Percentiles rank a stretch among this genome's conserved stretches.
These are phyloP conservation scores for Lynx canadensis DNA, from an alignment of 2,113 vertebrate species.

Conservation along the genomic window DNA sequence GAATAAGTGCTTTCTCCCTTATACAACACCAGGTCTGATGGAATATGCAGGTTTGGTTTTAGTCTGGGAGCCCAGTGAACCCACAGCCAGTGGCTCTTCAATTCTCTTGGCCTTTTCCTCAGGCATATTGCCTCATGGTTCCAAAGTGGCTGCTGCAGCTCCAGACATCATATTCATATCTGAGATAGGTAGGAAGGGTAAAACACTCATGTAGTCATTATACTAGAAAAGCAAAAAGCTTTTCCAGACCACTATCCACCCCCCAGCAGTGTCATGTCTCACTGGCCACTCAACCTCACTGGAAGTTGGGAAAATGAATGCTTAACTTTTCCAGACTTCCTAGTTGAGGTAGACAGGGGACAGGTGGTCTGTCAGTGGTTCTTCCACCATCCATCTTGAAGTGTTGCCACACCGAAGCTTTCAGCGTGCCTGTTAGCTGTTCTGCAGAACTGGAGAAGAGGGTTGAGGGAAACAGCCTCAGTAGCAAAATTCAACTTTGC, in stretches of 20 bases:
- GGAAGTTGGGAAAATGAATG: constrained; percentile 6
- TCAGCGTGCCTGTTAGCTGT: neutral
- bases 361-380: neutral
- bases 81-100: neutral
- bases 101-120: neutral
- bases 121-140: neutral
- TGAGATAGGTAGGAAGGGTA: neutral
- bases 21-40: neutral
- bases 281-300: neutral
- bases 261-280: neutral
- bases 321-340: neutral
- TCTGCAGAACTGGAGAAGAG: neutral
- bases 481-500: neutral
- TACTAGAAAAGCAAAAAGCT: neutral
- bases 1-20: neutral
- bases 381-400: neutral
- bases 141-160: constrained; percentile 30
- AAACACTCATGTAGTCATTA: neutral
- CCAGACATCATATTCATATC: neutral
- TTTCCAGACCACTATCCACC: neutral
- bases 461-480: neutral
- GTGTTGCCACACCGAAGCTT: neutral
- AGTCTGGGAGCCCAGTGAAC: neutral
- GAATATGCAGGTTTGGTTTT: neutral
- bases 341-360: neutral